Percentiles rank a stretch among this genome's conserved stretches.
These are phyloP conservation scores for Cepphus grylle DNA, from an alignment of 2,113 vertebrate species.

Conservation along the genomic window DNA sequence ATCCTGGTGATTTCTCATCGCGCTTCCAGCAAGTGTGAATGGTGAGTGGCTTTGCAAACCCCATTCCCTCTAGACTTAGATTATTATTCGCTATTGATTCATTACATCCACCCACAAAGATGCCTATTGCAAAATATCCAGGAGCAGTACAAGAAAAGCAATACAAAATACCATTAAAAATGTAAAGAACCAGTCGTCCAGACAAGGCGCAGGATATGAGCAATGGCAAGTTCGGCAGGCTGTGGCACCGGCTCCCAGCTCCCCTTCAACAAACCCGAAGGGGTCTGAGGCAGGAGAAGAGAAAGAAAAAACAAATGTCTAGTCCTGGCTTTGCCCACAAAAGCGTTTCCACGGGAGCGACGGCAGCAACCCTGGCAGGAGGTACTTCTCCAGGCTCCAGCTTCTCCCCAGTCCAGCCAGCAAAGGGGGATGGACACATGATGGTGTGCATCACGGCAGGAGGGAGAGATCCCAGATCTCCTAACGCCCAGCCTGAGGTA, in stretches of 20 bases:
- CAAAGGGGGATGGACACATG: accelerated
- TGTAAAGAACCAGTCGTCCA: slow-evolving; percentile 46
- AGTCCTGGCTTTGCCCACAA: neutral
- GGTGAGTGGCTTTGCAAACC: slow-evolving; percentile 29
- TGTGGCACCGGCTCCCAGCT: neutral
- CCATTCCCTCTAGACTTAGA: slow-evolving; percentile 41
- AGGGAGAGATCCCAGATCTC: neutral
- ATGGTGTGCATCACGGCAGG: accelerated
- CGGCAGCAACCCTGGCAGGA: neutral
- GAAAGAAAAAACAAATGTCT: neutral
- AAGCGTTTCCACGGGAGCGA: accelerated
- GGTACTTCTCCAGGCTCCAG: neutral
- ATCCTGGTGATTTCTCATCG: slow-evolving; percentile 25
- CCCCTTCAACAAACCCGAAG: neutral
- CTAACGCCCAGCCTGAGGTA: neutral
- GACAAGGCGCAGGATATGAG: neutral
- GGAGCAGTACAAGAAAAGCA: slow-evolving; percentile 55
- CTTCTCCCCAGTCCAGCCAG: neutral
- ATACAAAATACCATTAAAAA: slow-evolving; percentile 62
- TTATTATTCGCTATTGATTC: slow-evolving; percentile 65
- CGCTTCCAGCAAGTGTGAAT: slow-evolving; percentile 31
- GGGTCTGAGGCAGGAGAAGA: neutral
- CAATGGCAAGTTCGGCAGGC: neutral
- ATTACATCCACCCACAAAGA: slow-evolving; percentile 58
- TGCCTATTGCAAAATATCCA: slow-evolving; percentile 35